Base-by-base conservation (phyloP, 2,888 invertebrate species). In the Acleris emargana region DNA sequence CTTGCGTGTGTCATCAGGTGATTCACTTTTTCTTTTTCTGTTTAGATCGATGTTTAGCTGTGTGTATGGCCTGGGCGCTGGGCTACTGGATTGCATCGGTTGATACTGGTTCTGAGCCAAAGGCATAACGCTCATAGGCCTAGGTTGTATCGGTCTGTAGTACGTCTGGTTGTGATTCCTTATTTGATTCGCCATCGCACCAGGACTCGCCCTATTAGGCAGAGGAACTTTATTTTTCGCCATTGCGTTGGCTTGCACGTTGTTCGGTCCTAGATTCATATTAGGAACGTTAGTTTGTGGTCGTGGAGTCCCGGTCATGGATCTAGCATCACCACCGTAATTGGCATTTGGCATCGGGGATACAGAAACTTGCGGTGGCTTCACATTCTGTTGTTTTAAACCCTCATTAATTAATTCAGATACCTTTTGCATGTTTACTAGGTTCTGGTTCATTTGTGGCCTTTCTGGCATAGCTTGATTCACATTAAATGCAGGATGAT, bases 11-110 rank as follows among this genome's bases (percentile, higher is more conserved):
- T 88, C 88, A 71, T 89, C 89, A 0, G 89, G 89, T 4, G 88
- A 88, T 79, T 88, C 88, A 51, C 88, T 88, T 74, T 89, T 89
- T 71, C 89, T 78, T 76, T 88, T 89, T 68, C 84, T 81, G 7
- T 50, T 64, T 32, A 51, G 9, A 7, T 64, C 64, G 2, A 4
- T 54, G 20, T 28, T 18, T 13, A 50, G 17, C 22, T 64, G 64
- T 16, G 28, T 50, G 11, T 57, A 45, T 43, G 54, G 63, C 16
- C 63, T 58, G 3, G 55, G 58, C 9, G 43, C 43, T 18, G 16
- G 13, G 17, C 22, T 64, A 7, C 49, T 53, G 2, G 28, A 51
- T 4, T 54, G 50, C n/a, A 50, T 55, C 7, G 55, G 59, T 42
- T 50, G 5, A 18, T 64, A 64, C 11, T 59, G 64, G 4, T 60